Conservation (phyloP, 1,140 invertebrate species). For the Atta texana region DNA sequence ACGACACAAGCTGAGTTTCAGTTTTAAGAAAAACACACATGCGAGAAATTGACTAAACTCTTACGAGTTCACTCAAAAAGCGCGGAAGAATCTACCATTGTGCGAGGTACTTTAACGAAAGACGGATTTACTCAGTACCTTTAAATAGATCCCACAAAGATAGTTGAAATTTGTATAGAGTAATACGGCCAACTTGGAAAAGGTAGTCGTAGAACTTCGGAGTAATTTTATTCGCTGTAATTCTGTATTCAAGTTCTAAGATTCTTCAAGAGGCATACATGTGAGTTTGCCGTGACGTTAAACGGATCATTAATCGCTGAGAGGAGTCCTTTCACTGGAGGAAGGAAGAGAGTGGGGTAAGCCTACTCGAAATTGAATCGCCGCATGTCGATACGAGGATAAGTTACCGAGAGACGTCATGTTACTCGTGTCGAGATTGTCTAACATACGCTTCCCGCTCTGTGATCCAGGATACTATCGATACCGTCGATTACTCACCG, state of each 20-base stretch:
- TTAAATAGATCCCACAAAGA: background rate
- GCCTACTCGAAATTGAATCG: conserved; percentile 52
- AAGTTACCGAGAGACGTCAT: conserved; percentile 59
- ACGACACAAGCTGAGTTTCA: background rate
- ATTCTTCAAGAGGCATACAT: conserved; percentile 21
- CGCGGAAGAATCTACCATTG: background rate
- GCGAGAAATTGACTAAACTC: background rate
- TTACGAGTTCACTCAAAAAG: background rate
- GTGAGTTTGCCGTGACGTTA: background rate
- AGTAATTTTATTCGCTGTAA: conserved; percentile 8
- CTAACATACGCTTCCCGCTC: conserved; percentile 56
- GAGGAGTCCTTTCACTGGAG: background rate
- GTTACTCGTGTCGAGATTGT: conserved; percentile 62
- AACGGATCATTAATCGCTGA: conserved; percentile 53
- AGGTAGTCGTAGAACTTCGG: background rate
- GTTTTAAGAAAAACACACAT: background rate
- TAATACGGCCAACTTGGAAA: background rate
- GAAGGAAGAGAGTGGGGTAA: background rate
- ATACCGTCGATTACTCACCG: conserved; percentile 63
- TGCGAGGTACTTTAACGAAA: background rate
- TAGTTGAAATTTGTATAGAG: background rate
- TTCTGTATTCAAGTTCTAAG: conserved; percentile 8
- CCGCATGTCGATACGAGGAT: conserved; percentile 53
- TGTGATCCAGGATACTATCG: conserved; percentile 49
- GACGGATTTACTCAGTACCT: background rate